Percentiles rank a stretch among this genome's conserved stretches.
Conservation (phyloP, 2,113 vertebrate genomes). For the Chloropsis cyanopogon region DNA sequence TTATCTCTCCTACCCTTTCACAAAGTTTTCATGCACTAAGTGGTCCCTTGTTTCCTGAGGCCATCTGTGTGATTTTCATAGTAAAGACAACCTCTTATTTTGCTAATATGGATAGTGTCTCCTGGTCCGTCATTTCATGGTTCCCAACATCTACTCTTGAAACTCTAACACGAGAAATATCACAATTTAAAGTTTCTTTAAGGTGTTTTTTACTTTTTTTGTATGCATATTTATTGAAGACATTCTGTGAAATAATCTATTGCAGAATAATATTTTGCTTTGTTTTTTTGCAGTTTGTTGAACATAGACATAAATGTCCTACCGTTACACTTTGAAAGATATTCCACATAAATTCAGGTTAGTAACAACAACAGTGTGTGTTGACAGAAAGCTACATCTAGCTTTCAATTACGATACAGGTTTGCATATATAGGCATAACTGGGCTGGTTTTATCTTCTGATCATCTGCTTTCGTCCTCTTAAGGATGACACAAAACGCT, state of each 20-base stretch:
- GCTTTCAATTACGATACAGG: not conserved
- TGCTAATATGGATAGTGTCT: not conserved
- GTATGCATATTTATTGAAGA: not conserved
- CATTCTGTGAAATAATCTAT: not conserved
- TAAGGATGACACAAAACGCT: not conserved
- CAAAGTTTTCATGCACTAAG: not conserved
- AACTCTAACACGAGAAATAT: not conserved
- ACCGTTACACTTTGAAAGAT: not conserved
- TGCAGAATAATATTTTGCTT: not conserved
- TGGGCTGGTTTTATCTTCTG: not conserved
- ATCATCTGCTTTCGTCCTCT: not conserved
- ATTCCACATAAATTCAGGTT: not conserved
- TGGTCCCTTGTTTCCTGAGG: not conserved
- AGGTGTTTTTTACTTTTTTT: not conserved
- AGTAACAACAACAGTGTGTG: not conserved
- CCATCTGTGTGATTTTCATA: not conserved
- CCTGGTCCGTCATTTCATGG: not conserved
- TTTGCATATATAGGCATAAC: not conserved
- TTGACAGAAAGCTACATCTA: not conserved
- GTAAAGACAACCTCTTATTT: not conserved
- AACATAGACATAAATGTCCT: not conserved
- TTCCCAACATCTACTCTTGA: not conserved
- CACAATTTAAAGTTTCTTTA: not conserved
- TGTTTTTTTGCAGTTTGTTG: not conserved
- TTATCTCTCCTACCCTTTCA: not conserved